Conservation (phyloP, 2,797 vertebrate species). For the Thaleichthys pacificus region DNA sequence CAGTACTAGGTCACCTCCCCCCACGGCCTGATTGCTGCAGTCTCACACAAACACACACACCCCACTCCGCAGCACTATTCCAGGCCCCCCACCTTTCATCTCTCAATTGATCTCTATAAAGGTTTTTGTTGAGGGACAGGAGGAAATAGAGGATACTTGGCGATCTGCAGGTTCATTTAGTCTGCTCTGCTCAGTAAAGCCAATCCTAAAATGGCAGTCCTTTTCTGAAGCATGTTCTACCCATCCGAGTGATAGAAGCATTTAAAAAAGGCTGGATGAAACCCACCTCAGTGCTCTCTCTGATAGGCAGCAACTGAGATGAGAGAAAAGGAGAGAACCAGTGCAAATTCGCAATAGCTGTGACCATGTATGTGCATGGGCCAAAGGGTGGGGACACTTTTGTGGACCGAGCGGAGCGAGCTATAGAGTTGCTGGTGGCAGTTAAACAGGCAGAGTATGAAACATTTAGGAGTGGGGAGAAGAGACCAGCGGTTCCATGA, state of each 20-base stretch:
- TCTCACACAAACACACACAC: neutral
- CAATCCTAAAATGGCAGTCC: conserved; percentile 25
- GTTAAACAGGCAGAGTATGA: neutral
- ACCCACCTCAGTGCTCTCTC: neutral
- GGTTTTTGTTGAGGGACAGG: conserved; percentile 14
- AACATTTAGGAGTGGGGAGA: conserved; percentile 20
- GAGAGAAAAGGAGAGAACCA: neutral
- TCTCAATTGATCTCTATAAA: conserved; percentile 35
- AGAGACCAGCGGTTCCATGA: conserved; percentile 30
- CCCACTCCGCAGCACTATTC: conserved; percentile 61
- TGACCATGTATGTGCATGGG: no score
- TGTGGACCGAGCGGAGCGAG: no score
- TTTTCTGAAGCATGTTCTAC: conserved; percentile 18
- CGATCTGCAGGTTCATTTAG: neutral
- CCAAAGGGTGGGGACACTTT: no score
- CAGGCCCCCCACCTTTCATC: conserved; percentile 35
- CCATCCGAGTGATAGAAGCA: conserved; percentile 18
- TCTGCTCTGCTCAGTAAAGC: conserved; percentile 11
- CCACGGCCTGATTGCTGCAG: neutral
- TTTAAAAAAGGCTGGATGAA: conserved; percentile 14
- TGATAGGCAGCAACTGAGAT: conserved; percentile 7
- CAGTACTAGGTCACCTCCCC: conserved; percentile 50
- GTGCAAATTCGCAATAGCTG: no score
- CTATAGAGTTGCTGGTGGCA: no score
- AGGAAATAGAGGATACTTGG: conserved; percentile 30